phyloP scores from a whole-genome alignment of 2,113 vertebrate genomes.

The Stercorarius parasiticus region DNA sequence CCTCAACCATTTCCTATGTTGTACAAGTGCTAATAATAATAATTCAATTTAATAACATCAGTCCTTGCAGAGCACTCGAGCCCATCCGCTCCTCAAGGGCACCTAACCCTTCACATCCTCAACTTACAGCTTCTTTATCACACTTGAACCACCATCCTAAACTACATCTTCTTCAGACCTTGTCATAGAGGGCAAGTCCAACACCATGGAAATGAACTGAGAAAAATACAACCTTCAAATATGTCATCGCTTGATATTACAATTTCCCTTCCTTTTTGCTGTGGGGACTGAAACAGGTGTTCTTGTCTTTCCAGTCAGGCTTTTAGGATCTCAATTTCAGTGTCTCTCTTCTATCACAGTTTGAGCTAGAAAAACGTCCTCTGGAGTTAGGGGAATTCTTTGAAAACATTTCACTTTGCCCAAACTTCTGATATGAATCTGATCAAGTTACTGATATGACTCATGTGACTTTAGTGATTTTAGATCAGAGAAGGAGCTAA shows the following conservation, averaged over 20 bases:
- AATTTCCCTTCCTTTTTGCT: background rate
- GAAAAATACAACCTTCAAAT: slow-evolving; percentile 72
- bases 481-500: background rate
- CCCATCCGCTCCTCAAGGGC: slow-evolving; percentile 71
- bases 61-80: slow-evolving; percentile 65
- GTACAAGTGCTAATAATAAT: slow-evolving; percentile 77
- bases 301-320: background rate
- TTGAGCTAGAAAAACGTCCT: background rate
- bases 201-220: slow-evolving; percentile 69
- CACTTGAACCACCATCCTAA: slow-evolving; percentile 76
- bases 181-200: slow-evolving; percentile 70
- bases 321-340: slow-evolving; percentile 42
- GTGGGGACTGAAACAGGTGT: background rate
- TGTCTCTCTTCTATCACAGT: background rate
- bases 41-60: slow-evolving; percentile 78
- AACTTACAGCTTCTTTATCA: slow-evolving; percentile 73
- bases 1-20: slow-evolving; percentile 37
- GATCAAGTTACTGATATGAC: background rate
- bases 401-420: background rate
- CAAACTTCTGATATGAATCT: background rate
- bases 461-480: background rate
- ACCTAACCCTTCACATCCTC: slow-evolving; percentile 67
- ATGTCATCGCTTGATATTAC: slow-evolving; percentile 52
- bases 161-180: slow-evolving; percentile 71
- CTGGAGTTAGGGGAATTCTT: background rate